These are phyloP conservation scores for Cylas formicarius DNA, from an alignment of 1,140 invertebrate genomes.

Conservation along the genomic window DNA sequence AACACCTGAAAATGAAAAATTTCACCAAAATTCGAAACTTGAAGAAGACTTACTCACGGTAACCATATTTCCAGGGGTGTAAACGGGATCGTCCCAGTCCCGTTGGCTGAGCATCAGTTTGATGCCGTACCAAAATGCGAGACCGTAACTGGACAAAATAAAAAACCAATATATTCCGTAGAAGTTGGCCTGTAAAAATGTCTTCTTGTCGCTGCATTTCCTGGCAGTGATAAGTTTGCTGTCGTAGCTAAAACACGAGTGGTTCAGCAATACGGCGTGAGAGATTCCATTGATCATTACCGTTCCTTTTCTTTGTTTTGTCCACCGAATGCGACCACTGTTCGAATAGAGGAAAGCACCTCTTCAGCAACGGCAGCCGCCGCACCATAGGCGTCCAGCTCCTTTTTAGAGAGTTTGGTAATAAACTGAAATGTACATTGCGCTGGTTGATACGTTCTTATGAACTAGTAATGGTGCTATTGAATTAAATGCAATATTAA, in stretches of 20 bases:
- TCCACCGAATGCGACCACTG: constrained; percentile 80
- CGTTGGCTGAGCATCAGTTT: constrained; percentile 54
- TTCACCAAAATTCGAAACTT: too few species aligned
- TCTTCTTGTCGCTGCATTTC: too few species aligned
- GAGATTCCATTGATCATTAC: too few species aligned
- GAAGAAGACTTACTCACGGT: constrained; percentile 61
- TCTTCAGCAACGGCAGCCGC: constrained; percentile 85
- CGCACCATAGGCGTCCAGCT: constrained; percentile 72
- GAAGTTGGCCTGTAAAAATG: too few species aligned
- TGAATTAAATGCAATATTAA: too few species aligned
- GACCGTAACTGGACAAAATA: constrained; percentile 64
- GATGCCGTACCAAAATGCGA: constrained; percentile 80
- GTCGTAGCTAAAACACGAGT: too few species aligned
- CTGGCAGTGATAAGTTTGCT: too few species aligned
- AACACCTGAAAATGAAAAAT: constrained; percentile 8
- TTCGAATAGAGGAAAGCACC: constrained; percentile 71
- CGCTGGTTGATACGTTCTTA: too few species aligned
- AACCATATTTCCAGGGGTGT: constrained; percentile 57
- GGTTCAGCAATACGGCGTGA: too few species aligned
- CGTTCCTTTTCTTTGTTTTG: constrained; percentile 70
- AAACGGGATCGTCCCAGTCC: constrained; percentile 47
- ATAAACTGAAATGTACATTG: constrained; percentile 47
- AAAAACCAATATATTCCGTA: too few species aligned
- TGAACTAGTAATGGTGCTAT: too few species aligned
- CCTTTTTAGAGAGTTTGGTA: constrained; percentile 63